Conservation (phyloP, 2,113 vertebrate species). For the Sinocyclocheilus anophthalmus region DNA sequence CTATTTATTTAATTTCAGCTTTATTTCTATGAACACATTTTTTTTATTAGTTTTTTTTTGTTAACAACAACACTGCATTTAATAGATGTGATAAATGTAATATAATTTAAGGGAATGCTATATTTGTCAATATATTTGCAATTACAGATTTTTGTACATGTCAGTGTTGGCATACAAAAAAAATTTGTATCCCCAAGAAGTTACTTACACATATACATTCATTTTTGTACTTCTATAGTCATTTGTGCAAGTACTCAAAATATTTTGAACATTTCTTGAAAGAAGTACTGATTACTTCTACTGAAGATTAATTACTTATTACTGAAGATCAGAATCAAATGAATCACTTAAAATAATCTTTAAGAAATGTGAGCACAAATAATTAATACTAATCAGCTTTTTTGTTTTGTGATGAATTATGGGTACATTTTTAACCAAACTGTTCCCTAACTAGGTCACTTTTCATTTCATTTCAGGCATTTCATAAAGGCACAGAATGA, state of each 20-base stretch:
- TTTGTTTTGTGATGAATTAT: not conserved
- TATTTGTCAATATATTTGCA: no score
- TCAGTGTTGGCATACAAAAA: no score
- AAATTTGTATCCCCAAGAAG: no score
- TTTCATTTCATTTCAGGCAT: not conserved
- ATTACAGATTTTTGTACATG: no score
- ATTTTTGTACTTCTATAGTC: not conserved
- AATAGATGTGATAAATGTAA: no score
- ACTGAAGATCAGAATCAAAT: not conserved
- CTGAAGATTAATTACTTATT: no score
- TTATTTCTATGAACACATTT: no score
- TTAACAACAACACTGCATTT: no score
- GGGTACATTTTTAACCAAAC: not conserved
- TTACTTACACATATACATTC: not conserved
- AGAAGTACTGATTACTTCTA: not conserved
- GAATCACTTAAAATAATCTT: not conserved
- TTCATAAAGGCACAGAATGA: slow-evolving; percentile 8
- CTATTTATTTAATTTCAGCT: no score
- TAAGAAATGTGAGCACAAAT: not conserved
- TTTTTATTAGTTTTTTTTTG: not conserved
- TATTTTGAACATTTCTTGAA: not conserved
- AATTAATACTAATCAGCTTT: not conserved
- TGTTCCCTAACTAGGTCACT: not conserved
- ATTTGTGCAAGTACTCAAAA: no score
- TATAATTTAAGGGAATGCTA: no score